Conservation (phyloP, 2,113 vertebrate species). For the Tachycineta bicolor region DNA sequence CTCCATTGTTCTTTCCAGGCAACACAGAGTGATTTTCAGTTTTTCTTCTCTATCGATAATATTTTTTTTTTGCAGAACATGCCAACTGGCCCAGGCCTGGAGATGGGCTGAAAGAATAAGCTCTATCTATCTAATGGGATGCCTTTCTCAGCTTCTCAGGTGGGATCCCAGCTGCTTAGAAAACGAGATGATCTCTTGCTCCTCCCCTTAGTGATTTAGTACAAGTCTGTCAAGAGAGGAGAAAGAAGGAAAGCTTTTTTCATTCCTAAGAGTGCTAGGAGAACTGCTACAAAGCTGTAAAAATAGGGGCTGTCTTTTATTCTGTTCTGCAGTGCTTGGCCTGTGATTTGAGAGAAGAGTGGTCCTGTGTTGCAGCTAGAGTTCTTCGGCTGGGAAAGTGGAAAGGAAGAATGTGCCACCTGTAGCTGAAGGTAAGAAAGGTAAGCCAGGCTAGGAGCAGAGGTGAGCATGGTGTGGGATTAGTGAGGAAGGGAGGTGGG, state of each 20-base stretch:
- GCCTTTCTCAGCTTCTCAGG: constrained; percentile 12
- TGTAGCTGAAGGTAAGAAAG: constrained; percentile 21
- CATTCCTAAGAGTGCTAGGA: not conserved
- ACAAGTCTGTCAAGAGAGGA: not conserved
- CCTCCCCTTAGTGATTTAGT: constrained; percentile 26
- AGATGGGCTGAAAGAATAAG: not conserved
- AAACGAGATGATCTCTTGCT: not conserved
- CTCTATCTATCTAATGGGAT: not conserved
- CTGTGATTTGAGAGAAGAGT: not conserved
- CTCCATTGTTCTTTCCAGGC: not conserved
- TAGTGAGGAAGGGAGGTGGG: not conserved
- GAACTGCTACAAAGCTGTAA: not conserved
- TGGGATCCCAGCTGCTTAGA: constrained; percentile 22
- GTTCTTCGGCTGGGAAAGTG: not conserved
- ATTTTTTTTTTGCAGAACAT: not conserved
- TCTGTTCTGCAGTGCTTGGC: not conserved
- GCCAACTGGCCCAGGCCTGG: not conserved
- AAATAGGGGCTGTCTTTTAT: not conserved
- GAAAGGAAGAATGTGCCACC: not conserved
- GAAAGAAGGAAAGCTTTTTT: not conserved
- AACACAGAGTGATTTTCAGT: not conserved
- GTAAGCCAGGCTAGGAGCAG: not conserved
- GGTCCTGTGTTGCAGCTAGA: not conserved
- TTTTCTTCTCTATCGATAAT: not conserved
- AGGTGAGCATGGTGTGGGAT: not conserved